Conservation (phyloP, 2,888 invertebrate genomes). For the Lacanobia oleracea region DNA sequence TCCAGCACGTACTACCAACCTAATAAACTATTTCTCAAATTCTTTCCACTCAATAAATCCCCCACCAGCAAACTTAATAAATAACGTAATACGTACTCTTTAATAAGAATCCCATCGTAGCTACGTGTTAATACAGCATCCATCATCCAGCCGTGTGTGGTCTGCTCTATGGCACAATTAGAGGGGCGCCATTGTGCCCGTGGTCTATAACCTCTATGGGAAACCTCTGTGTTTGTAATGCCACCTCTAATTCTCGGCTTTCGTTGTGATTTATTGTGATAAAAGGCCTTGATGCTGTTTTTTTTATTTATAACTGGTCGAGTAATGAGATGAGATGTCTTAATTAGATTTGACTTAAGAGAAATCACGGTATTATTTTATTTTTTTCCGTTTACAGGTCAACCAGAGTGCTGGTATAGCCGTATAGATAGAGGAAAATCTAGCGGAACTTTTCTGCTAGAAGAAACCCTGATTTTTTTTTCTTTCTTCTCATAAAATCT, state of each 20-base stretch:
- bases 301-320: conserved; percentile 11
- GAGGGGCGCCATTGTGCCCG: conserved; percentile 61
- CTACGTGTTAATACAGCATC: conserved; percentile 70
- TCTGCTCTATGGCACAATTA: conserved; percentile 70
- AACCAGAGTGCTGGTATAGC: neutral
- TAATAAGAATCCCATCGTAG: conserved; percentile 60
- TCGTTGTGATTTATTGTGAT: conserved; percentile 64
- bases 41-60: conserved; percentile 36
- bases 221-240: conserved; percentile 64
- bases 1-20: conserved; percentile 1
- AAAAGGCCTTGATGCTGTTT: conserved; percentile 39
- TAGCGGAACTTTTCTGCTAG: too few species aligned
- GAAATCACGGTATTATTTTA: neutral
- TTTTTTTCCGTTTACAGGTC: neutral
- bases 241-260: conserved; percentile 65
- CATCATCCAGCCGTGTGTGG: conserved; percentile 73
- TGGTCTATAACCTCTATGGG: conserved; percentile 68
- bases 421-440: too few species aligned
- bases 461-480: too few species aligned
- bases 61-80: conserved; percentile 40
- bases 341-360: conserved; percentile 43
- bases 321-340: conserved; percentile 23
- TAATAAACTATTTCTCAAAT: conserved; percentile 32
- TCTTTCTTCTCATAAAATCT: too few species aligned
- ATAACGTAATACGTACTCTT: conserved; percentile 55